Evolutionary conservation across 2,797 vertebrate species (phyloP).

Genomic region (Picus viridis): DNA sequence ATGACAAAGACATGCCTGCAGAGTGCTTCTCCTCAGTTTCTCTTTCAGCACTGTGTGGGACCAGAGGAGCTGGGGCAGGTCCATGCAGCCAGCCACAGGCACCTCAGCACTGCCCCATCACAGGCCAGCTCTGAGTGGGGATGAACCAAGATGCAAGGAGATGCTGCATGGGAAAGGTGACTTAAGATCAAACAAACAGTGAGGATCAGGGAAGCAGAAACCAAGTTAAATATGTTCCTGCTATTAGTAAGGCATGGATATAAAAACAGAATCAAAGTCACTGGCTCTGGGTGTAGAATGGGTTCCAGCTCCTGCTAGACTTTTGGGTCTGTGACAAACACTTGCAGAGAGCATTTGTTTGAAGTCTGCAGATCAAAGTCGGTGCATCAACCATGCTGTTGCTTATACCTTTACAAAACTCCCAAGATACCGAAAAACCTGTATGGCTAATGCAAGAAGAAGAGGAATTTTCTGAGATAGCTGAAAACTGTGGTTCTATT

Average conservation of each 20-base stretch:
- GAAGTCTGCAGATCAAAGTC: conserved; percentile 40
- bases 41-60: not conserved
- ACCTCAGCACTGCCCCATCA: not conserved
- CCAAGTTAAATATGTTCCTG: not conserved
- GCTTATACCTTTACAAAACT: not conserved
- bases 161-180: accelerated
- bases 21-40: not conserved
- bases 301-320: not conserved
- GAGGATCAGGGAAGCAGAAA: not conserved
- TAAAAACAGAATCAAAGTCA: not conserved
- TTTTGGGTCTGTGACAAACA: not conserved
- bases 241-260: not conserved
- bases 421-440: not conserved
- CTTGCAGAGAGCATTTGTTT: not conserved
- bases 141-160: not conserved
- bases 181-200: not conserved
- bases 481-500: not conserved
- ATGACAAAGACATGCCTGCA: not conserved
- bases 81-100: not conserved
- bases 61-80: not conserved
- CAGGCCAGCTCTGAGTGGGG: not conserved
- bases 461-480: not conserved
- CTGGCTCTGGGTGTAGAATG: not conserved
- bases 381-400: not conserved
- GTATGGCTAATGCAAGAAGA: not conserved